Evolutionary conservation across 2,888 invertebrate genomes (phyloP), one percentile per base, ranked within the genome.

Genomic region (Andricus quercusramuli): DNA sequence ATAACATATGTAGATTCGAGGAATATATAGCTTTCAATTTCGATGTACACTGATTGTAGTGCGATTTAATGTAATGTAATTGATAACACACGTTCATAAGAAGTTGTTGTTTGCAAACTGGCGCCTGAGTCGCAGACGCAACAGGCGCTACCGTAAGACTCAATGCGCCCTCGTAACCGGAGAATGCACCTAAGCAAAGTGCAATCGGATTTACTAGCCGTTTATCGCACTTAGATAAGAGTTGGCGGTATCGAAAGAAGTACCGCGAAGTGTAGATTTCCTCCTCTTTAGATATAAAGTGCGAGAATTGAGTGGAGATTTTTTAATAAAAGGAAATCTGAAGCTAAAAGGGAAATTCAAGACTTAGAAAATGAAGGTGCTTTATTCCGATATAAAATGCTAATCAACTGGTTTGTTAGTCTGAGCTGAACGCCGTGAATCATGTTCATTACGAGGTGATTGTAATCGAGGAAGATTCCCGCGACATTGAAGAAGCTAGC

Each of bases 401-500:
- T 70, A 29, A 51, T 70, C 47, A 51, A 70, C 70, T 70, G 70
- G 70, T 70, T 70, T 70, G 51, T 51, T 70, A 44, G 17, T n/a
- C 29, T 51, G 70, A 51, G 25, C 29, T n/a, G 51, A 70, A 51
- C 47, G 29, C 51, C 11, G 47, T 70, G 47, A 47, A 47, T 70
- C 68, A 70, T 29, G 51, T 70, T 70, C 51, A 51, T 70, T 70
- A 70, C 51, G 44, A 29, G 29, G 29, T 51, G 70, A 70, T 70
- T 70, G 51, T 70, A 70, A 51, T 70, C 51, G 51, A 29, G 25
- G 47, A 59, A 11, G 59, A 11, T 22, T 4, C 59, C 59, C 59
- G 59, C 15, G 68, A 70, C 47, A 70, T 47, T 70, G 68, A 70
- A 70, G 51, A 70, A 70, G 51, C 47, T 70, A 70, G 70, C 20